Conservation (phyloP, 2,888 invertebrate species). For the Gasteruption jaculator region DNA sequence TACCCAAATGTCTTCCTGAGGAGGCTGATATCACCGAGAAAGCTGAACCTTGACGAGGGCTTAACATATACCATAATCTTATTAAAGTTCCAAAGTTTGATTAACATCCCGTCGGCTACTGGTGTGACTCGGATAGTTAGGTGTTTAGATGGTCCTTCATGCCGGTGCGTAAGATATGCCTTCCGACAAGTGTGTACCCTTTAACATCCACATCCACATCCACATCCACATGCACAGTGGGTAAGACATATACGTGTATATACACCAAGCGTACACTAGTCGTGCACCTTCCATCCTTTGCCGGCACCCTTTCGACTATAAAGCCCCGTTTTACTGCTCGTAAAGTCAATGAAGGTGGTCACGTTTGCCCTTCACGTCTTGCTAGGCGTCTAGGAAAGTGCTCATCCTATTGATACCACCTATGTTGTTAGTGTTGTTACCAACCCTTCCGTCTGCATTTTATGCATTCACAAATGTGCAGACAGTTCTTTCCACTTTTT, state of each 20-base stretch:
- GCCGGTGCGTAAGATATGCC: neutral
- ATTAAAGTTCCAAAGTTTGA: slow-evolving; percentile 31
- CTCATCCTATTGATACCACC: slow-evolving; percentile 29
- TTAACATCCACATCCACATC: too few relatives aligned
- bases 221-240: too few relatives aligned
- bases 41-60: slow-evolving; percentile 19
- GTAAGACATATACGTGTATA: neutral
- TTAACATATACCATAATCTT: slow-evolving; percentile 27
- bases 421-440: too few relatives aligned
- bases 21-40: slow-evolving; percentile 20
- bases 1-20: slow-evolving; percentile 10
- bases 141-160: slow-evolving; percentile 18
- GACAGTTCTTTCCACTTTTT: too few relatives aligned
- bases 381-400: slow-evolving; percentile 30
- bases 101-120: slow-evolving; percentile 14
- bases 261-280: too few relatives aligned
- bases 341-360: slow-evolving; percentile 48
- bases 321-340: slow-evolving; percentile 46
- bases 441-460: too few relatives aligned
- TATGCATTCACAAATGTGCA: too few relatives aligned
- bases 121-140: slow-evolving; percentile 20
- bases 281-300: too few relatives aligned
- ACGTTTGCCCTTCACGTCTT: slow-evolving; percentile 44
- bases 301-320: too few relatives aligned
- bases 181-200: too few relatives aligned